Evolutionary conservation across 1,140 invertebrate genomes (phyloP).

Genomic region (Plutomurus gul): DNA sequence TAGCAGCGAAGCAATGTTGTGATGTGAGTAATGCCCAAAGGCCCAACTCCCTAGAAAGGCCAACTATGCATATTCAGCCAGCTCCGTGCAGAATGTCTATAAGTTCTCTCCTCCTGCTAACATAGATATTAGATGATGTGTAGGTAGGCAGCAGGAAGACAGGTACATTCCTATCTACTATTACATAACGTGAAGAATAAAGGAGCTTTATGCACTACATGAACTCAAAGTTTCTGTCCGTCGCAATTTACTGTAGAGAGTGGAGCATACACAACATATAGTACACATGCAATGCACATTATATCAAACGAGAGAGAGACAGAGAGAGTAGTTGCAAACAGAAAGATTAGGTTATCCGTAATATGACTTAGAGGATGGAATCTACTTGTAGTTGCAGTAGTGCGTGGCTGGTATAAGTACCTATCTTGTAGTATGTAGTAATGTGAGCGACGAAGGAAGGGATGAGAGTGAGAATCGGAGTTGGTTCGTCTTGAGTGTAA

Average conservation of each 20-base stretch:
- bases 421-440: too few species aligned
- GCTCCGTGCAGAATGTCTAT: neutral
- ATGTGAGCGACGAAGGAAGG: neutral
- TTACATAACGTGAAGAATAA: neutral
- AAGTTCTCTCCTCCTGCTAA: neutral
- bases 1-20: conserved; percentile 22
- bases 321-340: too few species aligned
- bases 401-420: too few species aligned
- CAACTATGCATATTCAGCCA: conserved; percentile 10
- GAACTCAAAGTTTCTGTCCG: neutral
- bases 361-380: too few species aligned
- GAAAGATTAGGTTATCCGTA: too few species aligned
- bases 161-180: neutral
- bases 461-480: neutral
- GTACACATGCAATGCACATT: too few species aligned
- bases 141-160: neutral
- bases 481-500: neutral
- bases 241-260: conserved; percentile 3
- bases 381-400: too few species aligned
- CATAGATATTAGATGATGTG: too few species aligned
- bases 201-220: neutral
- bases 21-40: conserved; percentile 35
- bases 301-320: too few species aligned
- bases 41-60: conserved; percentile 36
- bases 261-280: too few species aligned